These are phyloP conservation scores for Chrysina gloriosa DNA, from an alignment of 2,888 invertebrate genomes.

Conservation along the genomic window DNA sequence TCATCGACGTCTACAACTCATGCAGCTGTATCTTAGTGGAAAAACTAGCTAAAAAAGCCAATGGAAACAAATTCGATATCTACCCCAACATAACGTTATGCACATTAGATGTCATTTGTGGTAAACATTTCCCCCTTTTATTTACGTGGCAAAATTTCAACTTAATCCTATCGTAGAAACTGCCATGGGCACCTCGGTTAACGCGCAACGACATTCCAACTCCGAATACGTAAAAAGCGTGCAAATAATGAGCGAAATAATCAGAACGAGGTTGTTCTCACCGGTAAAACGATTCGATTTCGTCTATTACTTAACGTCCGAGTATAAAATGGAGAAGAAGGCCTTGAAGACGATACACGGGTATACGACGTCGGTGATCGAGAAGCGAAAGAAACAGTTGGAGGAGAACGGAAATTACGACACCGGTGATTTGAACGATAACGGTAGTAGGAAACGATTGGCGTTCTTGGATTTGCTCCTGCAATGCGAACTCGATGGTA, in stretches of 20 bases:
- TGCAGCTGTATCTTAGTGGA: conserved; percentile 68
- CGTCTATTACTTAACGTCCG: conserved; percentile 68
- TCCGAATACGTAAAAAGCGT: conserved; percentile 82
- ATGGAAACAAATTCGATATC: conserved; percentile 66
- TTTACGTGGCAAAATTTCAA: conserved; percentile 68
- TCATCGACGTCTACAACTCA: conserved; percentile 60
- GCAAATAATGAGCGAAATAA: conserved; percentile 65
- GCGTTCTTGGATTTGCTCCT: conserved; percentile 49
- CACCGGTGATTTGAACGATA: conserved; percentile 57
- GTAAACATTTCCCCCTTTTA: conserved; percentile 58
- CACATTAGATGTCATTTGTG: conserved; percentile 72
- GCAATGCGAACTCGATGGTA: conserved; percentile 48
- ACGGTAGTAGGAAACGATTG: conserved; percentile 41
- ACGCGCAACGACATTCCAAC: conserved; percentile 77
- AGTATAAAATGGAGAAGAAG: conserved; percentile 70
- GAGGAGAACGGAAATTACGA: conserved; percentile 3
- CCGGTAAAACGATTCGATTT: conserved; percentile 67
- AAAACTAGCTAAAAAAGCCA: conserved; percentile 65
- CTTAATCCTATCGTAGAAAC: conserved; percentile 72
- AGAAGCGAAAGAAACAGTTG: conserved; percentile 44
- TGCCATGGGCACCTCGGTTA: conserved; percentile 83
- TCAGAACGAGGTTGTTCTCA: conserved; percentile 54
- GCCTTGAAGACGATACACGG: conserved; percentile 66
- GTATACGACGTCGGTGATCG: conserved; percentile 64
- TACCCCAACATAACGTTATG: conserved; percentile 72